Evolutionary conservation across 2,888 invertebrate genomes (phyloP), one percentile per base, ranked within the genome.

Genomic region (Ptilodon capucinus): DNA sequence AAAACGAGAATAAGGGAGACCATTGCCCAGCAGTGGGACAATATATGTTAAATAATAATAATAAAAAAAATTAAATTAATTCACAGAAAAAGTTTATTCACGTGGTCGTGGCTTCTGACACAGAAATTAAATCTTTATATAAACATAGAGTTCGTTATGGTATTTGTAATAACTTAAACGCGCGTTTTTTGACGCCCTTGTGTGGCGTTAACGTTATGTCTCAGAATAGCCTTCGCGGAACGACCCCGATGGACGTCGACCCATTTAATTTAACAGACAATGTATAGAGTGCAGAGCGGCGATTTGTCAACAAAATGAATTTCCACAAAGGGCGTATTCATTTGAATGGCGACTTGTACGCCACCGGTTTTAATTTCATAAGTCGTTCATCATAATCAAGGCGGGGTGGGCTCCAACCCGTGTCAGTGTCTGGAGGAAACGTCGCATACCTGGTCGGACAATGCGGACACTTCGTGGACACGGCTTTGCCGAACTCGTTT

Each of bases 301-400:
- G 86, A 91, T 91, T 91, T 90, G 90, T 91, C 91, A 91, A 84
- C 79, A 84, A 82, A 87, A 88, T 85, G 86, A 84, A 89, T 88
- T 84, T 78, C 77, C 81, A 91, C 91, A 90, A 90, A 84, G 84
- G 82, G 77, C 77, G 77, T 79, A 85, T 84, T 84, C 86, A 83
- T 87, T 90, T 88, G 83, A 90, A 89, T 87, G 79, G 87, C 82
- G 83, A 88, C 86, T 89, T 88, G 88, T 87, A 81, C 78, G 71
- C 74, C 83, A 80, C 85, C 86, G 40, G 89, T 90, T 91, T 91
- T 91, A 91, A 91, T 91, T 90, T 90, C 85, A 89, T 90, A 88
- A 89, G 90, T 91, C 90, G 84, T 91, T 90, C 86, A 88, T 91
- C 91, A 91, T 91, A 89, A 91, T 91, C 91, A 90, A 86, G 82